Conservation (phyloP, 2,113 vertebrate species). For the Pachycephala philippinensis region DNA sequence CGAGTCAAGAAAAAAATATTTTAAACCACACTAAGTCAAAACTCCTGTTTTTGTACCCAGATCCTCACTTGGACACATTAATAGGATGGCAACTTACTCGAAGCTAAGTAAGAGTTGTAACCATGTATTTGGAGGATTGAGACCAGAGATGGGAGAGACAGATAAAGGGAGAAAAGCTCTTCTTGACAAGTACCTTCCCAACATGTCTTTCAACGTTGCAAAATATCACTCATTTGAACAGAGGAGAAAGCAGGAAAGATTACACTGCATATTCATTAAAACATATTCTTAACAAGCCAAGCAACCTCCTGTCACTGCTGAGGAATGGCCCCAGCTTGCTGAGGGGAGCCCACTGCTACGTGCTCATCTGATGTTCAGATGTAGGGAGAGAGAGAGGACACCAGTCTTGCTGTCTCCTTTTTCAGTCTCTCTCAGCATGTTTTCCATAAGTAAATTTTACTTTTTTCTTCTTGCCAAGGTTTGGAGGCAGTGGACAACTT, state of each 20-base stretch:
- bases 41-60: not conserved
- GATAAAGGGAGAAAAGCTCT: not conserved
- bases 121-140: not conserved
- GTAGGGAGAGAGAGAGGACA: not conserved
- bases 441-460: not conserved
- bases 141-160: not conserved
- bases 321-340: not conserved
- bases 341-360: not conserved
- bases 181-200: not conserved
- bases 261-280: not conserved
- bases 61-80: not conserved
- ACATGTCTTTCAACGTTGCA: not conserved
- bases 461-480: not conserved
- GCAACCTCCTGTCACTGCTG: not conserved
- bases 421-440: not conserved
- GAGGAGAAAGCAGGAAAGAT: not conserved
- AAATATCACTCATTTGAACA: not conserved
- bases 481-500: not conserved
- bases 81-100: fast-evolving
- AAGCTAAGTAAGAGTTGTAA: not conserved
- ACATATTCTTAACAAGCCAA: not conserved
- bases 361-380: not conserved
- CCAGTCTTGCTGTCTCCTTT: not conserved
- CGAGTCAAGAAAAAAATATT: fast-evolving
- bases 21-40: not conserved